Evolutionary conservation across 2,888 invertebrate genomes (phyloP).

Genomic region (Rhagonycha fulva): DNA sequence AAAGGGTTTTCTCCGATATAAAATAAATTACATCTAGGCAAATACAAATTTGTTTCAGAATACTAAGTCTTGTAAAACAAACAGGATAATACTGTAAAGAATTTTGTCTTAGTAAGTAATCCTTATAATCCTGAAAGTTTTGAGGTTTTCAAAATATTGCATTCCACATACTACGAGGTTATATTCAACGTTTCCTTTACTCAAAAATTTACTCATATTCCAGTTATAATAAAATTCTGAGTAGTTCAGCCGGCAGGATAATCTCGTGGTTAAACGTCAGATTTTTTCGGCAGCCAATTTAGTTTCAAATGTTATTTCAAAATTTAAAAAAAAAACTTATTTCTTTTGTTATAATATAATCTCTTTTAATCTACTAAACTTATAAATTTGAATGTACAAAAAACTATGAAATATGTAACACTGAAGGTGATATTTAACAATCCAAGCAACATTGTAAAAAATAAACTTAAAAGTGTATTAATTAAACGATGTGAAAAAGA

Average conservation of each 20-base stretch:
- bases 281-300: background rate
- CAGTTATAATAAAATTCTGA: background rate
- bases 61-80: background rate
- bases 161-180: background rate
- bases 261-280: background rate
- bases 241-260: background rate
- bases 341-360: background rate
- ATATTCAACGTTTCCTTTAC: background rate
- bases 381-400: background rate
- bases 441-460: background rate
- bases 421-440: no score
- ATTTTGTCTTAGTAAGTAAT: constrained; percentile 1
- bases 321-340: background rate
- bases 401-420: background rate
- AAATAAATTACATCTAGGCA: background rate
- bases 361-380: background rate
- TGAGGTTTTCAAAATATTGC: constrained; percentile 2
- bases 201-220: background rate
- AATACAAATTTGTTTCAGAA: constrained; percentile 1
- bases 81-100: background rate
- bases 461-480: background rate
- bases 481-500: background rate
- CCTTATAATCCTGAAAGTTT: constrained; percentile 3
- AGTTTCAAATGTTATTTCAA: background rate
- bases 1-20: background rate